Conservation (phyloP, 2,888 invertebrate species). For the Syritta pipiens region DNA sequence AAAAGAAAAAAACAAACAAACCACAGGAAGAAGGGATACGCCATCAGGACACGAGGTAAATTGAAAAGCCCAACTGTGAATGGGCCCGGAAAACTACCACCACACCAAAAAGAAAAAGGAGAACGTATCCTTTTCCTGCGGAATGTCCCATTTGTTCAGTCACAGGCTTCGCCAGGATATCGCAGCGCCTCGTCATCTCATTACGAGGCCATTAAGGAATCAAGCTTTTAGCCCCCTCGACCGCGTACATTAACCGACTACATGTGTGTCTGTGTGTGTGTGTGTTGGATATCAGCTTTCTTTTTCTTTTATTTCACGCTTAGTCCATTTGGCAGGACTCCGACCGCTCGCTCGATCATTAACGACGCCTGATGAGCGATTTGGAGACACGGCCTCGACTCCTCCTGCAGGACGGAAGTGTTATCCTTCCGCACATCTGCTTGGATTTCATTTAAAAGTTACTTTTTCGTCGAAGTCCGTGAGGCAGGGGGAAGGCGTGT, state of each 20-base stretch:
- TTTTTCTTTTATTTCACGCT: constrained; percentile 3
- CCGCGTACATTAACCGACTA: constrained; percentile 20
- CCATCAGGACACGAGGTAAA: constrained; percentile 2
- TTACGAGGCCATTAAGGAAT: constrained; percentile 36
- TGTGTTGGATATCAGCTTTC: no score
- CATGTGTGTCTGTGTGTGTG: no score
- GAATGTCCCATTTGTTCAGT: constrained; percentile 17
- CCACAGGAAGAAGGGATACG: not conserved
- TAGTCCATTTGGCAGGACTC: not conserved
- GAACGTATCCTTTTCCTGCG: not conserved
- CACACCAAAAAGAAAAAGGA: not conserved
- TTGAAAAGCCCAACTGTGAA: constrained; percentile 32
- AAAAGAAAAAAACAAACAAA: not conserved
- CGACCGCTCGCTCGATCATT: constrained; percentile 8
- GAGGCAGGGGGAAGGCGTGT: no score
- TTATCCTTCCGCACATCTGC: constrained; percentile 8
- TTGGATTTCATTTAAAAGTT: constrained; percentile 42
- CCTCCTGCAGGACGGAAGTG: no score
- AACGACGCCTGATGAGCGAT: constrained; percentile 31
- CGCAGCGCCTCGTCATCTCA: constrained; percentile 28
- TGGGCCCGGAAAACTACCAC: constrained; percentile 16
- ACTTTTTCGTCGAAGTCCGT: not conserved
- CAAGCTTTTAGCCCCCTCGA: constrained; percentile 30
- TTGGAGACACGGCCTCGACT: not conserved
- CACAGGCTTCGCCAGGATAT: not conserved